Percentiles rank a stretch among this genome's conserved stretches.
Conservation (phyloP, 2,888 invertebrate species). For the Ornithoptera alexandrae region DNA sequence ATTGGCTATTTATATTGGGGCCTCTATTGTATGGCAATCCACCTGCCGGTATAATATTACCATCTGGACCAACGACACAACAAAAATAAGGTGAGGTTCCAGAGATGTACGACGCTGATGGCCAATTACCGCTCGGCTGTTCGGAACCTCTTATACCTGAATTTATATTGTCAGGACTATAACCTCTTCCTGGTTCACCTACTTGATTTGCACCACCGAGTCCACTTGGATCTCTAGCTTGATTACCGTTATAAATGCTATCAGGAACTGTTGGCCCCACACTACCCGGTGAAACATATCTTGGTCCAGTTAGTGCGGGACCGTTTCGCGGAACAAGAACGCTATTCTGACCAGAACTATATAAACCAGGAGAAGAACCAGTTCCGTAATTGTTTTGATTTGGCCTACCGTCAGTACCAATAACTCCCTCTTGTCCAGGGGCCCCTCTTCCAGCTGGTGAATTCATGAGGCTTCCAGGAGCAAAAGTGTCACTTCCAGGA, state of each 20-base stretch:
- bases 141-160: neutral
- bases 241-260: conserved; percentile 8
- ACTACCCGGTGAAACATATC: conserved; percentile 5
- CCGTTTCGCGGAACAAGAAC: neutral
- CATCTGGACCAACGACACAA: conserved; percentile 24
- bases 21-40: conserved; percentile 6
- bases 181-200: conserved; percentile 4
- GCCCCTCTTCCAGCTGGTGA: conserved; percentile 3
- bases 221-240: conserved; percentile 8
- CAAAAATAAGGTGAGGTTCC: conserved; percentile 25
- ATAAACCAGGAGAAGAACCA: conserved; percentile 7
- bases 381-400: conserved; percentile 10
- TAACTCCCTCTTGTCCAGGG: neutral
- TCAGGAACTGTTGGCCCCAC: conserved; percentile 2
- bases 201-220: conserved; percentile 9
- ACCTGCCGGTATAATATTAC: conserved; percentile 18
- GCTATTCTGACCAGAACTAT: conserved; percentile 13
- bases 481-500: conserved; percentile 12
- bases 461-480: conserved; percentile 18
- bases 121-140: conserved; percentile 17
- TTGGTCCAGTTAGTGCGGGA: neutral
- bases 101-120: conserved; percentile 11
- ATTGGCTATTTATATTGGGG: neutral
- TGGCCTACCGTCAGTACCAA: conserved; percentile 1
- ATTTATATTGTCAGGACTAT: conserved; percentile 16